Evolutionary conservation across 2,888 invertebrate species (phyloP), one percentile per base, ranked within the genome.

Genomic region (Tetragnatha montana): DNA sequence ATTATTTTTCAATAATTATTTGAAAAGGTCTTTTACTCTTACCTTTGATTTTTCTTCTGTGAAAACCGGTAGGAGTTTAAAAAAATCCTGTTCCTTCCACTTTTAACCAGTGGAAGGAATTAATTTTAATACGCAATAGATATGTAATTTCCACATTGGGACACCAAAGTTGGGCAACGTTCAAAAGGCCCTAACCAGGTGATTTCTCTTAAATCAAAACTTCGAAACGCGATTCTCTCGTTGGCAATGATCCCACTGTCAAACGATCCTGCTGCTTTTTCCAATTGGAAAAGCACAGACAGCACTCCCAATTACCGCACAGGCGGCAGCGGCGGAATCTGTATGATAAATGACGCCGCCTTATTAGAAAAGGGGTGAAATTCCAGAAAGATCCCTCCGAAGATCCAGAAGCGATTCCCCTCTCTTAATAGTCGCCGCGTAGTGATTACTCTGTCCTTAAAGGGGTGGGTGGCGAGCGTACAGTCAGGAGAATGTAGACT

Each of bases 351-450:
- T 81, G 85, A 85, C 17, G 47, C 47, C 69, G 89, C 76, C 74
- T 89, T 89, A 89, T 89, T 89, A 89, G 89, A 89, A 89, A 89
- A 86, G 89, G 51, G 60, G 79, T 21, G 80, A 69, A 86, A 80
- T 86, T 86, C 86, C 80, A 86, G 86, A 86, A 86, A 86, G 71
- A 60, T 21, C 69, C 80, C 50, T 73, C 80, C 74, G 73, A 79
- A 86, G 86, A 80, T 68, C 35, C 68, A 71, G 81, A 81, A 82
- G 35, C 35, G 35, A 88, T 88, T 81, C 87, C 51, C 35, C 35
- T 1, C 79, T 87, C 87, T 88, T 88, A 88, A 88, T 88, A 88
- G 87, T 51, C 17, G 50, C 71, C 17, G 50, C 51, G 73, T 50
- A 74, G 78, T 82, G 87, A 88, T 88, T 88, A 88, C 76, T 88